These are phyloP conservation scores for Sus cebifrons DNA, from an alignment of 2,797 vertebrate species.

Conservation along the genomic window DNA sequence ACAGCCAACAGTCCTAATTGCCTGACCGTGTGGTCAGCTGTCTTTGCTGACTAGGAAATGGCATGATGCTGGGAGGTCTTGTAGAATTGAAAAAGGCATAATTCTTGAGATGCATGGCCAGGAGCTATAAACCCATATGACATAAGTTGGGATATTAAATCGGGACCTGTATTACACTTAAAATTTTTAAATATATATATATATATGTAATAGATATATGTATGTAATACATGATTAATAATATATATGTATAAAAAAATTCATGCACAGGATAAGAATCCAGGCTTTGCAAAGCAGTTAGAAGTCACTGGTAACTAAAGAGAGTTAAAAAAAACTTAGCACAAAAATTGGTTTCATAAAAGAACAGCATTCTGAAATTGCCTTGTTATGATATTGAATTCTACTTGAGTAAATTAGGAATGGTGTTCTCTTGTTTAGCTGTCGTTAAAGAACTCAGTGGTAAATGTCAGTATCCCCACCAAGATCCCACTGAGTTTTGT, in stretches of 20 bases:
- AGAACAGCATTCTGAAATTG: conserved; percentile 64
- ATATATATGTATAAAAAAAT: not conserved
- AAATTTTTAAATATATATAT: not conserved
- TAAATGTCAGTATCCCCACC: conserved; percentile 75
- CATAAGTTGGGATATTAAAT: not conserved
- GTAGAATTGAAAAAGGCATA: not conserved
- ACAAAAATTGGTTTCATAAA: conserved; percentile 73
- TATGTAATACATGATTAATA: too few species aligned
- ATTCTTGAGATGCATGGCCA: accelerated
- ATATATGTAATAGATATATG: not conserved
- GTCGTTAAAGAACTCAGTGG: conserved; percentile 74
- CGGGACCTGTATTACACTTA: not conserved
- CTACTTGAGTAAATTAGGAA: conserved; percentile 82
- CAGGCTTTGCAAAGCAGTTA: conserved; percentile 48
- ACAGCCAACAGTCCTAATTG: not conserved
- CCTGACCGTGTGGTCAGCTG: not conserved
- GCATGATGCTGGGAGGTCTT: not conserved
- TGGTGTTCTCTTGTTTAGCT: conserved; percentile 79
- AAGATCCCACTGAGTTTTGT: conserved; percentile 67
- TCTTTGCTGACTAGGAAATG: not conserved
- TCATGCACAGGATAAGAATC: not conserved
- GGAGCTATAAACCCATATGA: not conserved
- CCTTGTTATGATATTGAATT: conserved; percentile 77
- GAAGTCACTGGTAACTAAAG: conserved; percentile 56
- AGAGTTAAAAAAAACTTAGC: conserved; percentile 75